These are phyloP conservation scores for Argyra leucocephala DNA, from an alignment of 2,888 invertebrate species.

Conservation along the genomic window DNA sequence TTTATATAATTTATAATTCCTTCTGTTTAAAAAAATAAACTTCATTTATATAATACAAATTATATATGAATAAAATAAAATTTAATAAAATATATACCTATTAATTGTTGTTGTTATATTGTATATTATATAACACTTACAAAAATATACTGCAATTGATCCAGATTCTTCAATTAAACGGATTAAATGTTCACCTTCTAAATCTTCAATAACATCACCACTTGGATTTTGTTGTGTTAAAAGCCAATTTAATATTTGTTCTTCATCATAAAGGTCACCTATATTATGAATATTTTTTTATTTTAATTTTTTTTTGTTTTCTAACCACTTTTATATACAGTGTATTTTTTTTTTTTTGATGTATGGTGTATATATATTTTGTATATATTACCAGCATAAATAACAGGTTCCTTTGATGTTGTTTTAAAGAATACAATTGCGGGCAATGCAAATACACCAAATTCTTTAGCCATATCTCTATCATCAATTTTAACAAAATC, in stretches of 20 bases:
- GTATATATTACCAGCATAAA: slow-evolving; percentile 63
- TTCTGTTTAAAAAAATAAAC: slow-evolving; percentile 17
- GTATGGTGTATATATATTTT: too few relatives aligned
- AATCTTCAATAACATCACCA: slow-evolving; percentile 80
- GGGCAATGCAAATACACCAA: slow-evolving; percentile 81
- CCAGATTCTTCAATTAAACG: slow-evolving; percentile 68
- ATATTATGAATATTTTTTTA: slow-evolving; percentile 19
- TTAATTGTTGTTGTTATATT: slow-evolving; percentile 10
- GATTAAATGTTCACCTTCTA: slow-evolving; percentile 69
- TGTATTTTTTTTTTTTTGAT: too few relatives aligned
- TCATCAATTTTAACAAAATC: slow-evolving; percentile 90
- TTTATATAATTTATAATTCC: slow-evolving; percentile 16
- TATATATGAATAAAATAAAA: slow-evolving; percentile 20
- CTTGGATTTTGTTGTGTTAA: slow-evolving; percentile 85
- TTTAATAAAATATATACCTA: slow-evolving; percentile 15
- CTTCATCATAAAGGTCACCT: slow-evolving; percentile 80
- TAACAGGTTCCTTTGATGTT: slow-evolving; percentile 79
- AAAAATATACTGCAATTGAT: slow-evolving; percentile 82
- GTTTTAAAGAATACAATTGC: slow-evolving; percentile 83
- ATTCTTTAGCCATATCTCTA: slow-evolving; percentile 73
- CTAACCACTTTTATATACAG: too few relatives aligned
- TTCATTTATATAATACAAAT: too few relatives aligned
- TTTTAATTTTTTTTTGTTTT: background rate
- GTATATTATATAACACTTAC: slow-evolving; percentile 54
- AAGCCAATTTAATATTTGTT: slow-evolving; percentile 81